Conservation (phyloP, 2,888 invertebrate species). For the Rhimphoctona megacephalus region DNA sequence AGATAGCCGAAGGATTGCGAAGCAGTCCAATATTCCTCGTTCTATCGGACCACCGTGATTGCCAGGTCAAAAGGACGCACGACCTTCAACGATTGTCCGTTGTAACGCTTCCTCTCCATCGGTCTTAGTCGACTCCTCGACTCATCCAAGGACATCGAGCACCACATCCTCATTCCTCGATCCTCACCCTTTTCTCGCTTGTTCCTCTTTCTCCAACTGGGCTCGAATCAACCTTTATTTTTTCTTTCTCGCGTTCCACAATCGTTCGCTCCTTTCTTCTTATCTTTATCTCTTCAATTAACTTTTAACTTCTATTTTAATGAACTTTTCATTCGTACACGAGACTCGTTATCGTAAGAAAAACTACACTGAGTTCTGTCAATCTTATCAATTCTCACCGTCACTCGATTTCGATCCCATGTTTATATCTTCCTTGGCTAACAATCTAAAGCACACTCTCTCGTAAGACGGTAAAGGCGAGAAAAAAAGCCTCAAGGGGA, state of each 20-base stretch:
- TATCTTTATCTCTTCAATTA: neutral
- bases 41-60: conserved; percentile 67
- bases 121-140: conserved; percentile 47
- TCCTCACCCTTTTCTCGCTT: conserved; percentile 19
- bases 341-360: neutral
- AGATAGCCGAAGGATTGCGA: conserved; percentile 42
- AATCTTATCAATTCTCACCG: neutral
- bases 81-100: conserved; percentile 63
- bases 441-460: conserved; percentile 20
- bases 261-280: conserved; percentile 30
- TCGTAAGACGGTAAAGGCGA: neutral
- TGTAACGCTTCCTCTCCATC: conserved; percentile 44
- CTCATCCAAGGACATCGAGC: conserved; percentile 56
- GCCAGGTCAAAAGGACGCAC: conserved; percentile 67
- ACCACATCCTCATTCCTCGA: conserved; percentile 48
- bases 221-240: neutral
- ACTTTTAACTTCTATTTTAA: neutral
- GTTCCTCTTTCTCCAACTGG: conserved; percentile 34
- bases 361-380: neutral
- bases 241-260: conserved; percentile 1
- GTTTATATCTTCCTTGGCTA: neutral
- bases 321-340: neutral
- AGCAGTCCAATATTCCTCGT: conserved; percentile 27
- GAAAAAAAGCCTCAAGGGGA: conserved; percentile 11
- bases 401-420: neutral